phyloP scores from a whole-genome alignment of 37 sponge, comb jelly and placozoan genomes.

The Crambe crambe region DNA sequence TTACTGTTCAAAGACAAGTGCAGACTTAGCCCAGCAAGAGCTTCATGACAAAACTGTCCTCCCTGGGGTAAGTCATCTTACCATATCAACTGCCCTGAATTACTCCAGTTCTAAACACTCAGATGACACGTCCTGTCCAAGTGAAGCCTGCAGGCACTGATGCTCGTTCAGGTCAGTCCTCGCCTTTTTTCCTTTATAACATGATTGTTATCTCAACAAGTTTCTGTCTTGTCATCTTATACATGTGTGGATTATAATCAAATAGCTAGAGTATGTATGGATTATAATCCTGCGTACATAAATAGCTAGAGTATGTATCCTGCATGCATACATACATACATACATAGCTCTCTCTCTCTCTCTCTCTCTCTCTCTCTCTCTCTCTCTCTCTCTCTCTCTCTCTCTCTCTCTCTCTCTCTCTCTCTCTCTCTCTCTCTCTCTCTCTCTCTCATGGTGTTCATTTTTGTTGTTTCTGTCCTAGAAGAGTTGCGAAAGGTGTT shows the following conservation, averaged over 20 bases:
- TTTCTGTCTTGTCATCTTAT: too few relatives aligned
- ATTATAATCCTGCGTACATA: neutral
- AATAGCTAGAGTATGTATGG: too few relatives aligned
- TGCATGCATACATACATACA: too few relatives aligned
- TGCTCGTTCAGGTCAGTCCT: conserved; percentile 63
- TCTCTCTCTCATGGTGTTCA: too few relatives aligned
- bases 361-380: neutral
- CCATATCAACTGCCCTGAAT: neutral
- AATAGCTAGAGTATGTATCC: too few relatives aligned
- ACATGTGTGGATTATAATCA: too few relatives aligned
- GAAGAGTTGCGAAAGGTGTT: conserved; percentile 96
- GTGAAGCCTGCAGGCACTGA: conserved; percentile 93
- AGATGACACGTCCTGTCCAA: conserved; percentile 97
- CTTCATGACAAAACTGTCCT: conserved; percentile 89
- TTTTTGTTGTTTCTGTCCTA: conserved; percentile 13
- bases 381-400: neutral
- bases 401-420: neutral
- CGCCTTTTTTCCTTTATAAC: too few relatives aligned
- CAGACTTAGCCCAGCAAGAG: conserved; percentile 80
- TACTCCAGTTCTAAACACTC: neutral
- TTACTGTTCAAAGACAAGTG: conserved; percentile 70
- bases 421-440: too few relatives aligned
- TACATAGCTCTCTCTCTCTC: too few relatives aligned
- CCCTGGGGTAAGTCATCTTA: conserved; percentile 72
- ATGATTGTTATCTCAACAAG: too few relatives aligned